phyloP scores from a whole-genome alignment of 2,113 vertebrate genomes.

The Proteles cristata region DNA sequence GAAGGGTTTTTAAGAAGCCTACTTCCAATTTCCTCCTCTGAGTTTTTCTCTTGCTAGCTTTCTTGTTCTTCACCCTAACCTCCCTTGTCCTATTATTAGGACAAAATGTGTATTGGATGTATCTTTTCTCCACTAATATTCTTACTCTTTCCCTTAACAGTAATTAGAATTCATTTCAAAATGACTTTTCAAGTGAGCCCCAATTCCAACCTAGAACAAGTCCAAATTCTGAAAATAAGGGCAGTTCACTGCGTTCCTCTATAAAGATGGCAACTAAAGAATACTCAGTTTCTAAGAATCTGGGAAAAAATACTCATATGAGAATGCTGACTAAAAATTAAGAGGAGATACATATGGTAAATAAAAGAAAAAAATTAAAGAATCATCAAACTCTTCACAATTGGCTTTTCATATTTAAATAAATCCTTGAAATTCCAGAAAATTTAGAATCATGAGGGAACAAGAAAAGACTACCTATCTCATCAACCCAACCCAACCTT shows the following conservation, averaged over 20 bases:
- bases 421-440: constrained; percentile 39
- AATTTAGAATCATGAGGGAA: neutral
- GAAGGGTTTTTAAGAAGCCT: neutral
- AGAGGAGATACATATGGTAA: neutral
- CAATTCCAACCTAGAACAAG: neutral
- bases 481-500: neutral
- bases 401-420: constrained; percentile 17
- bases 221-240: neutral
- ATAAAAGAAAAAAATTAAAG: neutral
- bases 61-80: neutral
- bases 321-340: neutral
- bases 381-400: constrained; percentile 21
- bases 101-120: neutral
- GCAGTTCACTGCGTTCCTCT: neutral
- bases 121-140: constrained; percentile 19
- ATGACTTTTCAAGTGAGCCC: neutral
- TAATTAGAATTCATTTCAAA: constrained; percentile 29
- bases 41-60: neutral
- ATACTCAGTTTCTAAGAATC: neutral
- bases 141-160: neutral
- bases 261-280: neutral
- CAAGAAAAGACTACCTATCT: neutral
- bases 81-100: neutral
- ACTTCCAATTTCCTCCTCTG: neutral
- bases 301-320: neutral